phyloP scores from a whole-genome alignment of 2,797 vertebrate genomes.

The Meda fulgida region DNA sequence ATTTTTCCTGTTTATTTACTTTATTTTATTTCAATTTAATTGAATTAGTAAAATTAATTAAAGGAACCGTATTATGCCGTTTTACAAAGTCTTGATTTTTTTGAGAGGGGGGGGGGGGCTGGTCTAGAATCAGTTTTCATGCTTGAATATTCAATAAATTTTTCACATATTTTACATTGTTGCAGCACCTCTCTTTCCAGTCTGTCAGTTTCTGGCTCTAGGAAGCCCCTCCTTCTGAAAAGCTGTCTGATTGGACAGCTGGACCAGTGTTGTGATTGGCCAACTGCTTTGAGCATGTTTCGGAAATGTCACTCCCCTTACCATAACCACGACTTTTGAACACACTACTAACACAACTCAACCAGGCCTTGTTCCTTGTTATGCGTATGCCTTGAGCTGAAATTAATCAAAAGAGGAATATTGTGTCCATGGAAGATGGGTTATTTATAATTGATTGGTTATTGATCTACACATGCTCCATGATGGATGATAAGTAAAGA shows the following conservation, averaged over 20 bases:
- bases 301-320: not conserved
- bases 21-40: not conserved
- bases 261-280: not conserved
- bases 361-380: not conserved
- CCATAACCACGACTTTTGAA: not conserved
- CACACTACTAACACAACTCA: not conserved
- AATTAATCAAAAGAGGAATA: not conserved
- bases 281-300: not conserved
- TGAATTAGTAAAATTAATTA: slow-evolving; percentile 21
- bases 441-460: slow-evolving; percentile 58
- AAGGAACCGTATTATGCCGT: too few relatives aligned
- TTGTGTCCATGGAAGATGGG: slow-evolving; percentile 31
- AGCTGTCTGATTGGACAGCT: not conserved
- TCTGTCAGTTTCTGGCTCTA: not conserved
- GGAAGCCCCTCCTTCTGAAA: not conserved
- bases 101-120: too few relatives aligned
- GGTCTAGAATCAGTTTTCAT: not conserved
- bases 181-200: not conserved
- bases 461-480: slow-evolving; percentile 50
- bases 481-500: slow-evolving; percentile 49
- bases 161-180: not conserved
- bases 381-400: not conserved
- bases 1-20: not conserved
- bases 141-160: not conserved
- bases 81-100: too few relatives aligned